These are phyloP conservation scores for Spea bombifrons DNA, from an alignment of 2,113 vertebrate genomes.

Conservation along the genomic window DNA sequence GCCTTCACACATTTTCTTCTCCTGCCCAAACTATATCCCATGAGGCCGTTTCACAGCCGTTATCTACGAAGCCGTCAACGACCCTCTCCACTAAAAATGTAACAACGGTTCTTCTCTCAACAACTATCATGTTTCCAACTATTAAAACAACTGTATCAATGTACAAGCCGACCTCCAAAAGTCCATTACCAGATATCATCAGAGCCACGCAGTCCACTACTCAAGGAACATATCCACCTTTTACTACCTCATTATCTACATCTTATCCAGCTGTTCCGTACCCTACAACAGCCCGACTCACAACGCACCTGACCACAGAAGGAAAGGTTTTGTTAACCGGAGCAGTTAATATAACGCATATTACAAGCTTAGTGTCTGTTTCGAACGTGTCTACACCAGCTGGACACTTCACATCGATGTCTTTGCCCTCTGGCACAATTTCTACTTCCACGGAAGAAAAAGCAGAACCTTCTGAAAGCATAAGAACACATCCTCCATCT, in stretches of 20 bases:
- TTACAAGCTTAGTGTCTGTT: slow-evolving; percentile 15
- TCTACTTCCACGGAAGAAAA: slow-evolving; percentile 10
- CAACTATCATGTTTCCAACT: slow-evolving; percentile 49
- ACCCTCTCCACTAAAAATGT: slow-evolving; percentile 49
- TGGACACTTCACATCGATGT: slow-evolving; percentile 7
- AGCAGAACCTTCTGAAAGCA: rapidly evolving
- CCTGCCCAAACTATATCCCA: slow-evolving; percentile 17
- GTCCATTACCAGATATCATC: slow-evolving; percentile 11
- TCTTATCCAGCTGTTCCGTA: slow-evolving; percentile 9
- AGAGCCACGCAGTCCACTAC: slow-evolving; percentile 27
- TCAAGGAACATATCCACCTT: not conserved
- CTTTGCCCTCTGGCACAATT: slow-evolving; percentile 19
- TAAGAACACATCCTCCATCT: slow-evolving; percentile 29
- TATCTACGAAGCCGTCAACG: slow-evolving; percentile 46
- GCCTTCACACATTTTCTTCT: slow-evolving; percentile 13
- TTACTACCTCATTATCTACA: slow-evolving; percentile 24
- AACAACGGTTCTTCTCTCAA: slow-evolving; percentile 45
- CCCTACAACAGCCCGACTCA: slow-evolving; percentile 43
- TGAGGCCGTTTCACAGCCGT: not conserved
- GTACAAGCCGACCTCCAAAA: slow-evolving; percentile 27
- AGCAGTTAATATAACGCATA: not conserved
- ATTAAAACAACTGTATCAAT: slow-evolving; percentile 50
- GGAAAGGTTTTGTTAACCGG: slow-evolving; percentile 43
- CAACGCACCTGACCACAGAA: slow-evolving; percentile 38
- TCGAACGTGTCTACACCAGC: slow-evolving; percentile 16